Percentiles rank a stretch among this genome's conserved stretches.
These are phyloP conservation scores for Latrodectus geometricus DNA, from an alignment of 1,140 invertebrate species.

Conservation along the genomic window DNA sequence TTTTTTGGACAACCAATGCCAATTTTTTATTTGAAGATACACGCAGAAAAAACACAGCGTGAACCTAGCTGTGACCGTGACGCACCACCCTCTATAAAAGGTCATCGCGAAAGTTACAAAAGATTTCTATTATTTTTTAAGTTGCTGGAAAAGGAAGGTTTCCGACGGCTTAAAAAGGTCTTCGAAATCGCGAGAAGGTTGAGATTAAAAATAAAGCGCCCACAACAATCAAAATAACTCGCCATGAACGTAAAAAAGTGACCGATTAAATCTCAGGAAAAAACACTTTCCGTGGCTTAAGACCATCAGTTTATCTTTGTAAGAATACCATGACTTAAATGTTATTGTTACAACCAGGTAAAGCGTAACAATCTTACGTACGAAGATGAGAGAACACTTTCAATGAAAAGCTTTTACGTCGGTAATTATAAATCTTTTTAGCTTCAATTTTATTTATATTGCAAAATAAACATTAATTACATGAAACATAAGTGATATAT, in stretches of 20 bases:
- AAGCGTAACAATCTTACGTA: not conserved
- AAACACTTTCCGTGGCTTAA: not conserved
- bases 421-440: too few relatives aligned
- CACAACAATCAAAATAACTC: not conserved
- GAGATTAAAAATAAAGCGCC: not conserved
- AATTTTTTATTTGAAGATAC: not conserved
- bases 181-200: not conserved
- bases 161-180: not conserved
- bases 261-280: not conserved
- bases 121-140: not conserved
- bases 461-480: too few relatives aligned
- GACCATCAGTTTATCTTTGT: not conserved
- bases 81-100: not conserved
- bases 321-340: not conserved
- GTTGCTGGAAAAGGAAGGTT: not conserved
- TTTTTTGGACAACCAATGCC: not conserved
- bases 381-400: too few relatives aligned
- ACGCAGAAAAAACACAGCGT: not conserved
- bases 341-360: not conserved
- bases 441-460: too few relatives aligned
- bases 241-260: not conserved
- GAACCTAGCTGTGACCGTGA: not conserved
- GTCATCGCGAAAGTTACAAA: not conserved
- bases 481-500: too few relatives aligned
- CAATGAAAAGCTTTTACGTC: too few relatives aligned